Evolutionary conservation across 2,888 invertebrate species (phyloP).

Genomic region (Schrankia costaestrigalis): DNA sequence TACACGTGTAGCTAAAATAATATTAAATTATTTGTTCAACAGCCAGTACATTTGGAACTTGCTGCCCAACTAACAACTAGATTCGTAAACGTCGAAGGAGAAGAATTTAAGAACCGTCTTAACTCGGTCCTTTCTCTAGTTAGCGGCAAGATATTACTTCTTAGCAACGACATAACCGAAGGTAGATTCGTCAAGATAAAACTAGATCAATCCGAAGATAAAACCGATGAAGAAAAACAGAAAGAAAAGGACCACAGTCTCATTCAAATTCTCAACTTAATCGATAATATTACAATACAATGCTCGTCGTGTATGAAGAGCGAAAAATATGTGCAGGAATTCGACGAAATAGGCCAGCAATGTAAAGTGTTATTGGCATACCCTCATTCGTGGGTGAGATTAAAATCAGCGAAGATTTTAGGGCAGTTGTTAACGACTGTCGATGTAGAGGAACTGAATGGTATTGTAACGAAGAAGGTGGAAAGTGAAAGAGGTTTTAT

Average conservation of each 20-base stretch:
- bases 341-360: conserved; percentile 83
- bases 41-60: conserved; percentile 85
- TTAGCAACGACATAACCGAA: conserved; percentile 70
- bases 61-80: conserved; percentile 90
- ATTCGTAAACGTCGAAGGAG: conserved; percentile 88
- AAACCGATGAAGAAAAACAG: conserved; percentile 81
- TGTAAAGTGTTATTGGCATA: conserved; percentile 87
- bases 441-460: conserved; percentile 81
- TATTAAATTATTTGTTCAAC: conserved; percentile 27
- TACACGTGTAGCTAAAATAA: neutral
- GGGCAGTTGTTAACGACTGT: conserved; percentile 85
- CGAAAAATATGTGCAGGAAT: conserved; percentile 60
- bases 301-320: conserved; percentile 82
- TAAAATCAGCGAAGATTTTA: conserved; percentile 88
- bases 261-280: conserved; percentile 86
- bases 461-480: conserved; percentile 56
- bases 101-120: conserved; percentile 85
- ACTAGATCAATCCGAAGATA: conserved; percentile 54
- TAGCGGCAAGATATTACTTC: conserved; percentile 72
- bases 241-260: conserved; percentile 86
- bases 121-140: conserved; percentile 81
- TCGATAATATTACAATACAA: conserved; percentile 84
- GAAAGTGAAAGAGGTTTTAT: conserved; percentile 79
- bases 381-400: conserved; percentile 93
- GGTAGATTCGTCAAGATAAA: conserved; percentile 82